A percentile compares a stretch with the other conserved stretches of the same genome.
Conservation (phyloP, 2,888 invertebrate genomes). For the Megamerina dolium region DNA sequence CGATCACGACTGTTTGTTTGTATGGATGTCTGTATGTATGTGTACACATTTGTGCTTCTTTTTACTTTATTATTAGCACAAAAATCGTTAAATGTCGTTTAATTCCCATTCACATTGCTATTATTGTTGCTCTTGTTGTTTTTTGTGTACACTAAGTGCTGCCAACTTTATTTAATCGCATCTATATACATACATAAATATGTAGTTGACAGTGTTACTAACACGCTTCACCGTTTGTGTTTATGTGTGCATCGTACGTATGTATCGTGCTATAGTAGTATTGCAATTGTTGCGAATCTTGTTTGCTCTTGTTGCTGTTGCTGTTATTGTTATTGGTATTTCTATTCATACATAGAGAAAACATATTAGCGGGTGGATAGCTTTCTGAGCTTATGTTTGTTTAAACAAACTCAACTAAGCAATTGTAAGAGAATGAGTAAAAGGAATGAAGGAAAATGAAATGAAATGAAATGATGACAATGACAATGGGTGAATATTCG, state of each 20-base stretch:
- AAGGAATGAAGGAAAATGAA: neutral
- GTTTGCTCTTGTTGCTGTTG: slow-evolving; percentile 1
- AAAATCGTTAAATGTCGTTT: slow-evolving; percentile 25
- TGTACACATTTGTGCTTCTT: too few relatives aligned
- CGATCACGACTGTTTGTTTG: too few relatives aligned
- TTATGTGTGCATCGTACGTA: too few relatives aligned
- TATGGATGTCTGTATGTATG: too few relatives aligned
- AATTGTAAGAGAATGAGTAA: too few relatives aligned
- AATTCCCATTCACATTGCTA: slow-evolving; percentile 8
- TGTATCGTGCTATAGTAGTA: too few relatives aligned
- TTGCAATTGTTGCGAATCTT: too few relatives aligned
- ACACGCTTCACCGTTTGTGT: slow-evolving; percentile 2
- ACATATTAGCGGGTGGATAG: too few relatives aligned
- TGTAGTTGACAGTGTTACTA: slow-evolving; percentile 35
- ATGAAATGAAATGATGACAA: neutral
- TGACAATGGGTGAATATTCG: neutral
- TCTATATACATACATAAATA: too few relatives aligned
- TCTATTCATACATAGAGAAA: too few relatives aligned
- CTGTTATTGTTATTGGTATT: slow-evolving; percentile 5
- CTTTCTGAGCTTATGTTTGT: too few relatives aligned
- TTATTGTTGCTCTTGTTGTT: slow-evolving; percentile 2
- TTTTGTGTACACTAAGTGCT: slow-evolving; percentile 38
- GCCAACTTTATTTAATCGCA: slow-evolving; percentile 45
- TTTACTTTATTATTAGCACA: slow-evolving; percentile 35
- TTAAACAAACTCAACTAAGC: too few relatives aligned